Conservation (phyloP, 2,113 vertebrate genomes). For the Brachirus orientalis region DNA sequence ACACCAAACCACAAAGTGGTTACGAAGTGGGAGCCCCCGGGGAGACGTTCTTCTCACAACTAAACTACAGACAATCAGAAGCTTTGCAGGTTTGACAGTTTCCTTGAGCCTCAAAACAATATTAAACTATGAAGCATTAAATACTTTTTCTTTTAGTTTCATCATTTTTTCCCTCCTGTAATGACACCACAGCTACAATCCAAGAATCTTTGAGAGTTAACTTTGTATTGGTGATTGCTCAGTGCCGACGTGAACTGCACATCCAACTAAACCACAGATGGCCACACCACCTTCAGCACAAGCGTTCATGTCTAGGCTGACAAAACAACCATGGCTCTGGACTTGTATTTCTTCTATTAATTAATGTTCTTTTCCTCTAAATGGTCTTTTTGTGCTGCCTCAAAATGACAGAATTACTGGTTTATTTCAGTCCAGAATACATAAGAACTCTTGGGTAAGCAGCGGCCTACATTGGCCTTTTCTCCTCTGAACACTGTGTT, state of each 20-base stretch:
- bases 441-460: neutral
- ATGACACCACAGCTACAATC: neutral
- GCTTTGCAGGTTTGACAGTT: slow-evolving; percentile 34
- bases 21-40: too few species aligned
- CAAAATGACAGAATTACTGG: neutral
- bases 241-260: neutral
- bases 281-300: neutral
- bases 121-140: slow-evolving; percentile 7
- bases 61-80: slow-evolving; percentile 33
- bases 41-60: slow-evolving; percentile 31
- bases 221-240: neutral
- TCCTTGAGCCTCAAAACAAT: slow-evolving; percentile 15
- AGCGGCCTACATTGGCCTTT: slow-evolving; percentile 6
- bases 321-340: neutral
- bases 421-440: slow-evolving; percentile 14
- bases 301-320: neutral
- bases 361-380: slow-evolving; percentile 1
- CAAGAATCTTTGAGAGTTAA: neutral
- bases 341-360: neutral
- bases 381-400: neutral
- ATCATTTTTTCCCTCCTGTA: neutral
- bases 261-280: slow-evolving; percentile 12
- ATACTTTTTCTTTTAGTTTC: neutral
- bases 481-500: slow-evolving; percentile 23
- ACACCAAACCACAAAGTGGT: too few species aligned